Conservation (phyloP, 2,888 invertebrate species). For the Eupithecia inturbata region DNA sequence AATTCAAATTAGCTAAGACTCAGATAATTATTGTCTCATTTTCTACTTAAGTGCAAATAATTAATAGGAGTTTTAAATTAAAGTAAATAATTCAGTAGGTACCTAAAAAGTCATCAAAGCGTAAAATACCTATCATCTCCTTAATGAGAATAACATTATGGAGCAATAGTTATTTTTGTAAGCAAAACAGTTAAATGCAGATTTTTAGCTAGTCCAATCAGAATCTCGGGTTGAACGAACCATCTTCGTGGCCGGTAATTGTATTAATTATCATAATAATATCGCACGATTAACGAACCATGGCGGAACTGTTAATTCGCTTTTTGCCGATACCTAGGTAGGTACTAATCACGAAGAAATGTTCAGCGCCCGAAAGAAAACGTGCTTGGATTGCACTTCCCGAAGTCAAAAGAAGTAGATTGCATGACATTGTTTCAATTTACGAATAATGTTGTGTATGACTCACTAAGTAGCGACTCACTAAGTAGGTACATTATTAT, state of each 20-base stretch:
- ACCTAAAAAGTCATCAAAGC: slow-evolving; percentile 11
- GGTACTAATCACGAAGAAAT: slow-evolving; percentile 48
- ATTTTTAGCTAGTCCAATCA: slow-evolving; percentile 39
- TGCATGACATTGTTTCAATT: not conserved
- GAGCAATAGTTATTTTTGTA: slow-evolving; percentile 19
- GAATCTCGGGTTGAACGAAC: slow-evolving; percentile 66
- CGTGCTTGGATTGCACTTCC: slow-evolving; percentile 37
- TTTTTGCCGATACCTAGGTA: slow-evolving; percentile 51
- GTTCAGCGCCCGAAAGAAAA: slow-evolving; percentile 35
- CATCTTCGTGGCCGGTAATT: slow-evolving; percentile 60
- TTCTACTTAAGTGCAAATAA: not conserved
- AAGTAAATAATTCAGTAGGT: slow-evolving; percentile 6
- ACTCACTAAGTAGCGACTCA: not conserved
- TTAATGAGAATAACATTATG: slow-evolving; percentile 6
- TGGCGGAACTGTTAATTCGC: slow-evolving; percentile 61
- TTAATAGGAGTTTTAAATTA: not conserved
- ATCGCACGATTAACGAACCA: slow-evolving; percentile 72
- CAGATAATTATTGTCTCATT: too few relatives aligned
- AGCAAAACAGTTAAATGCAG: slow-evolving; percentile 41
- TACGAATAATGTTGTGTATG: not conserved
- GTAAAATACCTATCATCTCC: slow-evolving; percentile 10
- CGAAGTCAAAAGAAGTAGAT: slow-evolving; percentile 26
- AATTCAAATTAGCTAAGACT: too few relatives aligned
- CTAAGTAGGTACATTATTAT: not conserved
- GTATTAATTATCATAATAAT: slow-evolving; percentile 79